A percentile compares a stretch with the other conserved stretches of the same genome.
These are phyloP conservation scores for Saturnia pavonia DNA, from an alignment of 2,888 invertebrate genomes.

Conservation along the genomic window DNA sequence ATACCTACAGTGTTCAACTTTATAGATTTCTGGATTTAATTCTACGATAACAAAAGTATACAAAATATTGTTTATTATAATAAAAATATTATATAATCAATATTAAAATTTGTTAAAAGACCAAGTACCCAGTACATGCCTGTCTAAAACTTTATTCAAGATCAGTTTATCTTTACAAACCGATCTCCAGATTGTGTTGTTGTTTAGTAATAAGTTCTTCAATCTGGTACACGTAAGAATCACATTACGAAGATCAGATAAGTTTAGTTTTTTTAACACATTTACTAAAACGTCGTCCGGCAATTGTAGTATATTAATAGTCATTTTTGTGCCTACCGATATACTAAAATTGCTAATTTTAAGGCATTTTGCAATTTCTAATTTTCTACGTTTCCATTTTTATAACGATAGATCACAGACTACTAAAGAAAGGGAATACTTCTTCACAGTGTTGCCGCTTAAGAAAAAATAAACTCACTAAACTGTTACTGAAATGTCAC, in stretches of 20 bases:
- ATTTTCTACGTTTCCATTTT: too few species aligned
- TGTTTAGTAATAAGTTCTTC: conserved; percentile 48
- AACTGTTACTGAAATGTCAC: too few species aligned
- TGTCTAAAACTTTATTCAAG: conserved; percentile 37
- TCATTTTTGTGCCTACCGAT: not conserved
- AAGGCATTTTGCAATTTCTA: too few species aligned
- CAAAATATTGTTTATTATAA: too few species aligned
- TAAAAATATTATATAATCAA: too few species aligned
- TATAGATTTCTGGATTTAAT: not conserved
- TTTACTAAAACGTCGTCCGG: conserved; percentile 61
- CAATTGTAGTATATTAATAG: conserved; percentile 33
- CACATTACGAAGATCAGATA: conserved; percentile 56
- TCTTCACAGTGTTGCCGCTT: too few species aligned
- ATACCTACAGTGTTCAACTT: not conserved
- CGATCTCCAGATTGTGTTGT: conserved; percentile 61
- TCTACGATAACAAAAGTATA: not conserved
- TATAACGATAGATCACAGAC: too few species aligned
- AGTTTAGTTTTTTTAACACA: conserved; percentile 52
- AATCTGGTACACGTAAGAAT: conserved; percentile 64
- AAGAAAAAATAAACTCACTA: too few species aligned
- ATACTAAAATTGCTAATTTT: not conserved
- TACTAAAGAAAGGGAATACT: too few species aligned
- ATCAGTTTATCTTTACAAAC: conserved; percentile 41
- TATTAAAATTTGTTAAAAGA: not conserved
- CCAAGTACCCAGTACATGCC: conserved; percentile 30